Evolutionary conservation across 1,140 invertebrate genomes (phyloP), one percentile per base, ranked within the genome.

Genomic region (Anthonomus grandis): DNA sequence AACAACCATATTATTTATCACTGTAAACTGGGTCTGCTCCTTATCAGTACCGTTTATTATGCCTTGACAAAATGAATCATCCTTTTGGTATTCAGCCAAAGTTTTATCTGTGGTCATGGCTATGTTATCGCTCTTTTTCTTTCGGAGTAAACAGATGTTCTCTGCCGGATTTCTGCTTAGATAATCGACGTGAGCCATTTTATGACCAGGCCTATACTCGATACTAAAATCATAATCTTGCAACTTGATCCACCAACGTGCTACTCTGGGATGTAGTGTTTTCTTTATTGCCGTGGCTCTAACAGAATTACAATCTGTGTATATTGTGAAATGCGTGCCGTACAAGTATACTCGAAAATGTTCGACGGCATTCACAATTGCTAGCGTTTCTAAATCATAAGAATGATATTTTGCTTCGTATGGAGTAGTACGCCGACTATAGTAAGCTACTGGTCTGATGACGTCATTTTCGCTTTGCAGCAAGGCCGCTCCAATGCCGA

Each of bases 301-400:
- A 9, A 52, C 50, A 41, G 36, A 39, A 19, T 64, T 57, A 59
- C 72, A 69, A 59, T 76, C 74, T 5, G 70, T 75, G 0, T 73
- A 27, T 0, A 74, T 54, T 25, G 41, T 71, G 52, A 75, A 75
- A 15, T 57, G 34, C 4, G 66, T 64, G 0, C 65, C 67, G 1
- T 67, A 27, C 0, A 77, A 34, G 55, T 76, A 77, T 0, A 68
- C 41, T 19, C 49, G 8, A 24, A 52, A 82, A 46, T 74, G 66
- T 63, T 78, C 72, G 0, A 75, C 67, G 0, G 19, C 49, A 13
- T 48, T n/a, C 23, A 46, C 41, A 13, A 58, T 37, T 19, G 5
- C 9, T n/a, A n/a, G n/a, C n/a, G n/a, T n/a, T n/a, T n/a, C n/a
- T n/a, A n/a, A 19, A 6, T 55, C 57, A 37, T 71, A 73, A 1